These are phyloP conservation scores for Cotesia chilonis DNA, from an alignment of 1,140 invertebrate genomes.

Conservation along the genomic window DNA sequence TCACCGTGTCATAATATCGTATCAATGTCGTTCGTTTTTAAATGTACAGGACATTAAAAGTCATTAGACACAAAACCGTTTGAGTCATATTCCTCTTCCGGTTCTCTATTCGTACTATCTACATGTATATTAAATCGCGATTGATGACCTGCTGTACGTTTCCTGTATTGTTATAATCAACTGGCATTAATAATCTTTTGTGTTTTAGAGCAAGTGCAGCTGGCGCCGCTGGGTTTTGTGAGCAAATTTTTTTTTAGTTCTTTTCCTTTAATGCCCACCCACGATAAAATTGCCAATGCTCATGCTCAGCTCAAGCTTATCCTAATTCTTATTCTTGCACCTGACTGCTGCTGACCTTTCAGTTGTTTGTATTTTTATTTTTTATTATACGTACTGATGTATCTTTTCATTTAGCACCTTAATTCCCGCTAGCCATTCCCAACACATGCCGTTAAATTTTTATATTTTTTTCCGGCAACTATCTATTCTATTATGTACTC, in stretches of 20 bases:
- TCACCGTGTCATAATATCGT: slow-evolving; percentile 41
- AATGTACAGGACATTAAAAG: slow-evolving; percentile 47
- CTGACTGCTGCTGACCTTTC: slow-evolving; percentile 56
- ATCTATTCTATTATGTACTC: neutral
- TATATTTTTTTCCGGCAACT: neutral
- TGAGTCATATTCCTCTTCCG: slow-evolving; percentile 21
- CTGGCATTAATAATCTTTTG: neutral
- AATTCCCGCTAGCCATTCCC: slow-evolving; percentile 56
- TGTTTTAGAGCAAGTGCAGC: slow-evolving; percentile 43
- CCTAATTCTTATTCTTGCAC: slow-evolving; percentile 64
- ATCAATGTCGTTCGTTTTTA: slow-evolving; percentile 43
- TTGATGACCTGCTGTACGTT: slow-evolving; percentile 15
- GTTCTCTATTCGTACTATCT: neutral
- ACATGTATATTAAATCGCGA: slow-evolving; percentile 13
- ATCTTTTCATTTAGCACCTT: slow-evolving; percentile 54
- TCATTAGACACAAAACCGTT: slow-evolving; percentile 45
- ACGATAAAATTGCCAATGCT: slow-evolving; percentile 45
- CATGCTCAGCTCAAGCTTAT: slow-evolving; percentile 34
- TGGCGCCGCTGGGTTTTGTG: slow-evolving; percentile 51
- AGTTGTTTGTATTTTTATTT: slow-evolving; percentile 1
- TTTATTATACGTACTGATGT: too few relatives aligned
- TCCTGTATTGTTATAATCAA: slow-evolving; percentile 1
- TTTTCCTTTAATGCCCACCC: slow-evolving; percentile 30
- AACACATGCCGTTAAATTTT: slow-evolving; percentile 1
- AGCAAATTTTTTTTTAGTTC: slow-evolving; percentile 16